Base-by-base conservation (phyloP, 2,888 invertebrate genomes). In the Belgica antarctica region DNA sequence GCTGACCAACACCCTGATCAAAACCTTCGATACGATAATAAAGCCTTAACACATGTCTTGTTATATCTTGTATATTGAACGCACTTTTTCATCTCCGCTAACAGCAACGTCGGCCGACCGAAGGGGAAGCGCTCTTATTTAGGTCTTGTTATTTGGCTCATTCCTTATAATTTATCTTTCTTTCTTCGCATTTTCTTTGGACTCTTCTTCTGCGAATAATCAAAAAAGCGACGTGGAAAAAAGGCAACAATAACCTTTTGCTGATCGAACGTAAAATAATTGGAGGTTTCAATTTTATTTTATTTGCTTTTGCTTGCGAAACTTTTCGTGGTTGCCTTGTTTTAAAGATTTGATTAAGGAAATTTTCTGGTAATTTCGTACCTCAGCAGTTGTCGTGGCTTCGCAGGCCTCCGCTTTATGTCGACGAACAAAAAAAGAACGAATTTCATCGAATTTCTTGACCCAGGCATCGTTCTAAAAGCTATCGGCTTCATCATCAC, bases 11-110 rank as follows among this genome's bases (percentile, higher is more conserved):
- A 27, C 4, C 3, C 10, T 12, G 59, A 22, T 59, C 27, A 25
- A 27, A 27, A n/a, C 25, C 27, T 15, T 41, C 41, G 62, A 31
- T 34, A 28, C 25, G 25, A 61, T 61, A 25, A 61, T 34, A 31
- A 62, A 62, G 25, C 41, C 12, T 24, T 22, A 41, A 46, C 41
- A 65, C 22, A 41, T 65, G 63, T 46, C 41, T 65, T 36, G 34
- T 62, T 62, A 28, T 4, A n/a, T n/a, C n/a, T n/a, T n/a, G 25
- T 46, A 34, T 22, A 46, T 46, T 65, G 63, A 65, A 65, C 46
- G 41, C 63, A 65, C 63, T 65, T 65, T 31, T 19, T 41, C 34
- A 46, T 62, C 46, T 19, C 36, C 19, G 4, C 17, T 22, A 52
- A 52, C 22, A 22, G 2, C 19, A 52, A 52, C 12, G 2, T 52